Percentiles rank a stretch among this genome's conserved stretches.
Evolutionary conservation across 2,113 vertebrate species (phyloP).

Genomic region (Dicrurus megarhynchus): DNA sequence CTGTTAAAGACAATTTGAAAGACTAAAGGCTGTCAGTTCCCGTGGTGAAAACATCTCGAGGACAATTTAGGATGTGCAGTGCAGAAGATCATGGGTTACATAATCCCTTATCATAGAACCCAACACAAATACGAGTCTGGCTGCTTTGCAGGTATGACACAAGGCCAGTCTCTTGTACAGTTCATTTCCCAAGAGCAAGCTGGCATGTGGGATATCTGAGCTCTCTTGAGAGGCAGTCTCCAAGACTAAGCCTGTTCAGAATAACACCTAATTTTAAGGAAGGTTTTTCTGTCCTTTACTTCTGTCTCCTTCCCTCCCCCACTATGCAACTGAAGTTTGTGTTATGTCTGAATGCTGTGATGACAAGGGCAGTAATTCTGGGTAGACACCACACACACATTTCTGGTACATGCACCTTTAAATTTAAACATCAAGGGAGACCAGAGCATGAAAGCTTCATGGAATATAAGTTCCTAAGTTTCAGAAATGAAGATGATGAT

Average conservation of each 20-base stretch:
- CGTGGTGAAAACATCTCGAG: not conserved
- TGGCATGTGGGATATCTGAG: not conserved
- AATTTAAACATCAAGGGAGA: not conserved
- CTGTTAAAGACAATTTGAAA: not conserved
- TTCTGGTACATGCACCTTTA: not conserved
- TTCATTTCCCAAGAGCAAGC: not conserved
- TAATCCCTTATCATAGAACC: not conserved
- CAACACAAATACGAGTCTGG: not conserved
- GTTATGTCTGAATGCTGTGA: not conserved
- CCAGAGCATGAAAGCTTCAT: not conserved
- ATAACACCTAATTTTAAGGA: not conserved
- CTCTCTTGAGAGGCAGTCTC: not conserved
- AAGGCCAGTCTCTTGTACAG: not conserved
- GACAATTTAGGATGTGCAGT: not conserved
- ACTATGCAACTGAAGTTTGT: not conserved
- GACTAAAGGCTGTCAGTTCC: not conserved
- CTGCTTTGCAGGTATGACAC: not conserved
- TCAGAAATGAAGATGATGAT: not conserved
- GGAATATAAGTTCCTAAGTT: not conserved
- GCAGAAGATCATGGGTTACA: not conserved
- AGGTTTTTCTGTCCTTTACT: not conserved
- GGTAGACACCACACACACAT: not conserved
- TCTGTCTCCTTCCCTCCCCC: not conserved
- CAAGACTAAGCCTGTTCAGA: not conserved
- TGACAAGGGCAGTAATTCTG: not conserved